A percentile compares a stretch with the other conserved stretches of the same genome.
These are phyloP conservation scores for Hypselothyrea guttata DNA, from an alignment of 2,888 invertebrate species.

Conservation along the genomic window DNA sequence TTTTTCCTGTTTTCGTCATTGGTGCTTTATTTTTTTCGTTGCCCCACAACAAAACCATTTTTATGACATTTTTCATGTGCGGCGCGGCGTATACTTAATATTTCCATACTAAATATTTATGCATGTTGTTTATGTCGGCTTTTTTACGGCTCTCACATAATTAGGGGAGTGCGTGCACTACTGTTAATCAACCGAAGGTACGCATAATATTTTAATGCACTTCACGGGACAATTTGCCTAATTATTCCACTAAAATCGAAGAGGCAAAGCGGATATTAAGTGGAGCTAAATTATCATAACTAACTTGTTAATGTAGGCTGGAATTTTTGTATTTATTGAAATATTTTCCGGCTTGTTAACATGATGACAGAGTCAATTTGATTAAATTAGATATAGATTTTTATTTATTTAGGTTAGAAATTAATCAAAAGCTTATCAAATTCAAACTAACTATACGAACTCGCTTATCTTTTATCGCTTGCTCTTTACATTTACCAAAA, in stretches of 20 bases:
- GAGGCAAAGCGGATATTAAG: neutral
- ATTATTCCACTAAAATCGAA: conserved; percentile 20
- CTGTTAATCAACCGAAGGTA: conserved; percentile 7
- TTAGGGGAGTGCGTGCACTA: conserved; percentile 33
- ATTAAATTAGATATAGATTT: too few relatives aligned
- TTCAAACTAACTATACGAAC: too few relatives aligned
- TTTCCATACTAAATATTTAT: conserved; percentile 19
- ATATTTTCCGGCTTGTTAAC: neutral
- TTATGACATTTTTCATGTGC: conserved; percentile 14
- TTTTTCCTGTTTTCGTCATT: neutral
- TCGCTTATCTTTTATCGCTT: too few relatives aligned
- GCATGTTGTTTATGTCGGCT: conserved; percentile 19
- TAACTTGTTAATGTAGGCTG: neutral
- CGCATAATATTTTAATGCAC: conserved; percentile 13
- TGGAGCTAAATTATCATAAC: neutral
- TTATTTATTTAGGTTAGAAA: too few relatives aligned
- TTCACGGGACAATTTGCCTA: conserved; percentile 22
- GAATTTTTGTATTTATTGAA: neutral
- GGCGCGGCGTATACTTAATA: conserved; percentile 28
- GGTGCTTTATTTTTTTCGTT: conserved; percentile 1
- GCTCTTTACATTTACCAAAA: too few relatives aligned
- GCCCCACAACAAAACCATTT: conserved; percentile 7
- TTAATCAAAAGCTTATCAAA: too few relatives aligned
- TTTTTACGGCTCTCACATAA: conserved; percentile 10
- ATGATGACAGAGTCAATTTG: too few relatives aligned